Conservation (phyloP, 1,140 invertebrate genomes). For the Ceratitis capitata region DNA sequence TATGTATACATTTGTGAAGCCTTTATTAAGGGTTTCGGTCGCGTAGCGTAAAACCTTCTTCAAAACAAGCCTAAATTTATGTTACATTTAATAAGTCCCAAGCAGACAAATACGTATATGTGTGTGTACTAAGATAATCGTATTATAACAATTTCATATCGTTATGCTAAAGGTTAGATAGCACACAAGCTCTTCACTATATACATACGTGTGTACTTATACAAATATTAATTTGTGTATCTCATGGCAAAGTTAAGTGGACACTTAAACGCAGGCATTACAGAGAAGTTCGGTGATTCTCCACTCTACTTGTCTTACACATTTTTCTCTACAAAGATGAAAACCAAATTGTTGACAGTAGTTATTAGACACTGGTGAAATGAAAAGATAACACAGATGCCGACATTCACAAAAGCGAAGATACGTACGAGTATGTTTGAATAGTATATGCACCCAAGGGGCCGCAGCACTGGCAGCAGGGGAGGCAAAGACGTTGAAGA, state of each 20-base stretch:
- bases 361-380: slow-evolving; percentile 35
- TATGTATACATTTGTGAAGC: too few relatives aligned
- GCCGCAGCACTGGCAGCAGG: neutral
- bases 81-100: neutral
- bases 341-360: slow-evolving; percentile 22
- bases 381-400: slow-evolving; percentile 34
- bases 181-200: neutral
- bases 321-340: neutral
- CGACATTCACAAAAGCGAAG: neutral
- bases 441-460: neutral
- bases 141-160: neutral
- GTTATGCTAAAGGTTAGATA: neutral
- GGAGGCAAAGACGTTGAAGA: neutral
- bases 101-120: neutral
- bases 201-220: too few relatives aligned
- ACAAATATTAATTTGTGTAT: neutral
- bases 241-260: neutral
- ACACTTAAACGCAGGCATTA: neutral
- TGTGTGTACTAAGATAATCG: too few relatives aligned
- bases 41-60: neutral
- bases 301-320: neutral
- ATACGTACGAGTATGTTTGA: neutral
- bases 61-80: neutral
- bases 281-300: neutral
- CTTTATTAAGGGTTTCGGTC: neutral